Evolutionary conservation across 2,888 invertebrate species (phyloP), one percentile per base, ranked within the genome.

Genomic region (Hydriomena furcata): DNA sequence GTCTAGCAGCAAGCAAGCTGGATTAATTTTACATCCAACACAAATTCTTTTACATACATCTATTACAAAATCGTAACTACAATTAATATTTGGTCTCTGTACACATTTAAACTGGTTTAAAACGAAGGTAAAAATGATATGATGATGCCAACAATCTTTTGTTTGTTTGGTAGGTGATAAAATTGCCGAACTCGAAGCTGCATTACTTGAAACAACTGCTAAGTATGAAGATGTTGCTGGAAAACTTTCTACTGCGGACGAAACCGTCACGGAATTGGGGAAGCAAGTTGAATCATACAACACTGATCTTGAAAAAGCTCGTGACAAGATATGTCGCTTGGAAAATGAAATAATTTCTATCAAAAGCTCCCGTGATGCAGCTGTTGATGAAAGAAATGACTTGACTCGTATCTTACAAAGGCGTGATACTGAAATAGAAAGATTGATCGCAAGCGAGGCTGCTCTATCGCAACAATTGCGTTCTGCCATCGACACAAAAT

Each of bases 401-500:
- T 84, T 95, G 37, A 91, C 94, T 10, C 92, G 93, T 61, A 94
- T 95, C 74, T 82, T 95, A 12, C 94, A 95, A 71, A 90, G 95
- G 13, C 91, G 95, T 42, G 93, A 94, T 73, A 85, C 92, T 0
- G 96, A 97, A 88, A 80, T 96, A 28, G 95, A 95, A 72, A 91
- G 94, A 41, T 79, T 96, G 50, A 93, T 93, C 63, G 89, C 92
- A 2, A 96, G 95, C 76, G 83, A 96, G 55, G 87, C 91, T 34
- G 86, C 93, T 1, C 83, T 96, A 42, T 93, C 94, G n/a, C 92
- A 93, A 62, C 96, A 97, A 79, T 79, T 98, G 24, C 93, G 94
- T 63, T 79, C 92, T 38, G 95, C 97, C 12, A 94, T 96, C 54
- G 92, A 93, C 63, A 93, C 95, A 1, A 97, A 97, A 87, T 96